phyloP scores from a whole-genome alignment of 2,113 vertebrate genomes.

The Engraulis encrasicolus region DNA sequence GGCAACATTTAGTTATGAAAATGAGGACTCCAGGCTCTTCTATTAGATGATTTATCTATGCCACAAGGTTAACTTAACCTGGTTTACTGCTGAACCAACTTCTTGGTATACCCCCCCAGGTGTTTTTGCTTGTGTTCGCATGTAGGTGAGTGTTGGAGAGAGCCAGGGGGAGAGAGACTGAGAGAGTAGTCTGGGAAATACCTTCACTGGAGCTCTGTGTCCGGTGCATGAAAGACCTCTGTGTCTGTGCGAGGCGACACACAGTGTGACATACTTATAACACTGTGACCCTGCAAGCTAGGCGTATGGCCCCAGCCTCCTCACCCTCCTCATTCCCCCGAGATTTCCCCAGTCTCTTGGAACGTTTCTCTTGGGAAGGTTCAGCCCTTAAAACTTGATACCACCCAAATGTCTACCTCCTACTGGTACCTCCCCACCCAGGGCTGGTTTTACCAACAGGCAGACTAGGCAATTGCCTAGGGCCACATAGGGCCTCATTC shows the following conservation, averaged over 20 bases:
- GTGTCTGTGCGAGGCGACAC: slow-evolving; percentile 28
- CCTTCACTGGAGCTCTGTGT: slow-evolving; percentile 7
- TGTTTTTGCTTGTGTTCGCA: neutral
- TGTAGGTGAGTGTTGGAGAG: neutral
- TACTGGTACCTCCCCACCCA: no score
- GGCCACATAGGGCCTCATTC: no score
- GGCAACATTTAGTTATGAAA: no score
- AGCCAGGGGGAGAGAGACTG: neutral
- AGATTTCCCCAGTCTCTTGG: slow-evolving; percentile 25
- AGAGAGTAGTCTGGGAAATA: slow-evolving; percentile 22
- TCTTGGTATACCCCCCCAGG: no score
- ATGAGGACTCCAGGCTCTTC: no score
- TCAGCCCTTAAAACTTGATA: slow-evolving; percentile 21
- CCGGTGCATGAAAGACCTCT: slow-evolving; percentile 24
- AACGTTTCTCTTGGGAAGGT: slow-evolving; percentile 44
- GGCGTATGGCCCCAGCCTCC: slow-evolving; percentile 34
- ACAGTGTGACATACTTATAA: slow-evolving; percentile 42
- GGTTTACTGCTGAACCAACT: no score
- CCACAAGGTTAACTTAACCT: no score
- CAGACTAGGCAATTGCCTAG: no score
- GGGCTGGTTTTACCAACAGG: no score
- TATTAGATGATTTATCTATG: no score
- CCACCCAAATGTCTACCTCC: neutral
- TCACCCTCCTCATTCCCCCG: neutral
- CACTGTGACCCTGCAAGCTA: slow-evolving; percentile 44